phyloP scores from a whole-genome alignment of 2,113 vertebrate genomes.

The Paramisgurnus dabryanus region DNA sequence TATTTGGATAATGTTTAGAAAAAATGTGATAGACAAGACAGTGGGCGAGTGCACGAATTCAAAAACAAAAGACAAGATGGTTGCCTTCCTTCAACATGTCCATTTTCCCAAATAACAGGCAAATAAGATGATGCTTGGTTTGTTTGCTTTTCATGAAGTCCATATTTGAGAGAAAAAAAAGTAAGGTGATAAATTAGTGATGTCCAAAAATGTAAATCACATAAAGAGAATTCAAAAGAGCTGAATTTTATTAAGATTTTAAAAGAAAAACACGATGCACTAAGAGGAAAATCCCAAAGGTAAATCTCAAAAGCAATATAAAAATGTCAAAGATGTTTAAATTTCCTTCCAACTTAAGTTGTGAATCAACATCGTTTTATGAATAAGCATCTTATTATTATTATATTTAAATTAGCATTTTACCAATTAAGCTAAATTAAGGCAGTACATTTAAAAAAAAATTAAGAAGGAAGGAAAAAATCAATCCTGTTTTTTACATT shows the following conservation, averaged over 20 bases:
- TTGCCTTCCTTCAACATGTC: conserved; percentile 70
- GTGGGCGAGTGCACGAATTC: conserved; percentile 63
- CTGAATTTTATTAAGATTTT: neutral
- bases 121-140: conserved; percentile 22
- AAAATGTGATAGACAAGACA: conserved; percentile 69
- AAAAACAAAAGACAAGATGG: conserved; percentile 62
- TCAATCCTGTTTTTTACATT: neutral
- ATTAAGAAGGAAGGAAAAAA: neutral
- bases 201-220: neutral
- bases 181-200: conserved; percentile 6
- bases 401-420: neutral
- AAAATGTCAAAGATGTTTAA: conserved; percentile 1
- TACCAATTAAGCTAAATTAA: too few relatives aligned
- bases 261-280: conserved; percentile 19
- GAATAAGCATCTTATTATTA: neutral
- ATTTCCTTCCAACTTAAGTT: conserved; percentile 9
- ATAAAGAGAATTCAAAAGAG: neutral
- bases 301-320: conserved; percentile 14
- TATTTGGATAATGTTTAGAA: conserved; percentile 71
- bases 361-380: neutral
- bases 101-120: conserved; percentile 59
- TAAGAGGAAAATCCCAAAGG: conserved; percentile 7
- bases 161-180: conserved; percentile 42
- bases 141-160: conserved; percentile 16
- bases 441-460: neutral